Base-by-base conservation (phyloP, 2,113 vertebrate species). In the Helogale parvula region DNA sequence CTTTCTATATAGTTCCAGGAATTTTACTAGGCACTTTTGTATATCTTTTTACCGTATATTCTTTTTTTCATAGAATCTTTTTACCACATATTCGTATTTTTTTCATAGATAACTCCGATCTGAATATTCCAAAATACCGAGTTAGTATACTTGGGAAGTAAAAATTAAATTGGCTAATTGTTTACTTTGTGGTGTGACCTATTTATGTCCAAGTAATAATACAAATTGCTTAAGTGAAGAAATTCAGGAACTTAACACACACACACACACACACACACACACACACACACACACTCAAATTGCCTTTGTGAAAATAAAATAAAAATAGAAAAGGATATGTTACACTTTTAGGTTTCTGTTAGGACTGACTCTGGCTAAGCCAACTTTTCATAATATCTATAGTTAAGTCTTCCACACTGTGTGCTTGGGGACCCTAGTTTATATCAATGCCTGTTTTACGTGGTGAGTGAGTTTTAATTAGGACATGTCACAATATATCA, bases 281-380 rank as follows among this genome's bases (percentile, higher is more conserved):
- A 65, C 14, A n/a, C n/a, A 0, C 7, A n/a, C 25, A 38, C 17
- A 16, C 16, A 76, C 0, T 52, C 17, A 15, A 6, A 41, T 2
- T 84, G 4, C 12, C 5, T 25, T 69, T 77, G 14, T 81, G 65
- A 96, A 90, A 85, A 63, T 71, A 50, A 29, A 76, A 84, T 21
- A 45, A 66, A 86, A 50, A 45, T 45, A 21, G 31, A 92, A 80
- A 88, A 76, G 29, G 9, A 81, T 27, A 50, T 81, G 1, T 74
- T 35, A 1, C 47, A 41, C 23, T 54, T 88, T 25, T 66, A 31
- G 13, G 10, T 84, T 87, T 80, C 54, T 52, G 1, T 74, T 91
- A n/a, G 31, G 4, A 81, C 65, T 86, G 38, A 60, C 14, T 79
- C 80, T 76, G 10, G 27, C 50, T 88, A 69, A 17, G 0, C 10